These are phyloP conservation scores for Thysanoteuthis rhombus DNA, from an alignment of 2,888 invertebrate genomes.

Conservation along the genomic window DNA sequence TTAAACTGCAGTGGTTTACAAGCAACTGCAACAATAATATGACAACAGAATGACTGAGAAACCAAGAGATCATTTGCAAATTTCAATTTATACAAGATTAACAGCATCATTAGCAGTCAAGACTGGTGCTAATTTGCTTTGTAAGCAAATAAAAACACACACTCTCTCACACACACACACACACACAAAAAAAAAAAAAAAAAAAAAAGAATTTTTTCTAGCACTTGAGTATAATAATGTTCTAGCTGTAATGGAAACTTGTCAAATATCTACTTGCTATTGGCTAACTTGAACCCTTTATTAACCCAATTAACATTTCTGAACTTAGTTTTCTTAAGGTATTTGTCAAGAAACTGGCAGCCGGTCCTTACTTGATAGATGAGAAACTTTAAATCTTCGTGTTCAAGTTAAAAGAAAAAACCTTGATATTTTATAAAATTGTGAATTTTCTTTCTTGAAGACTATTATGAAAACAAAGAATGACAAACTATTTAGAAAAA, in stretches of 20 bases:
- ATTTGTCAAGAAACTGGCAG: not conserved
- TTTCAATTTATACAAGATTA: not conserved
- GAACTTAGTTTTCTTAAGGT: not conserved
- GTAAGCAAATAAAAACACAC: no score
- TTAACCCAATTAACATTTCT: not conserved
- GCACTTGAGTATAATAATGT: not conserved
- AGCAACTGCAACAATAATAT: not conserved
- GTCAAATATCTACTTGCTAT: not conserved
- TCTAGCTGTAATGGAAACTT: not conserved
- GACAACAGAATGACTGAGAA: not conserved
- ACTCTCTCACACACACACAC: not conserved
- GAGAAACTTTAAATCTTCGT: not conserved
- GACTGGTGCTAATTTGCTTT: not conserved
- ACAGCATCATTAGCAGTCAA: not conserved
- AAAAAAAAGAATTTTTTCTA: not conserved
- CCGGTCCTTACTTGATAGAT: not conserved
- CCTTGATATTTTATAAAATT: no score
- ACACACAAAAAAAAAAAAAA: not conserved
- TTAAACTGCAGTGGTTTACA: not conserved
- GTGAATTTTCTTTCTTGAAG: no score
- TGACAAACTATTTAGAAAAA: not conserved
- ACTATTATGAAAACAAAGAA: no score
- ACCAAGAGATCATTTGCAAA: not conserved
- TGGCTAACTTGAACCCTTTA: not conserved
- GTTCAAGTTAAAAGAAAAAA: not conserved